Evolutionary conservation across 2,113 vertebrate genomes (phyloP), one percentile per base, ranked within the genome.

Genomic region (Gobio gobio): DNA sequence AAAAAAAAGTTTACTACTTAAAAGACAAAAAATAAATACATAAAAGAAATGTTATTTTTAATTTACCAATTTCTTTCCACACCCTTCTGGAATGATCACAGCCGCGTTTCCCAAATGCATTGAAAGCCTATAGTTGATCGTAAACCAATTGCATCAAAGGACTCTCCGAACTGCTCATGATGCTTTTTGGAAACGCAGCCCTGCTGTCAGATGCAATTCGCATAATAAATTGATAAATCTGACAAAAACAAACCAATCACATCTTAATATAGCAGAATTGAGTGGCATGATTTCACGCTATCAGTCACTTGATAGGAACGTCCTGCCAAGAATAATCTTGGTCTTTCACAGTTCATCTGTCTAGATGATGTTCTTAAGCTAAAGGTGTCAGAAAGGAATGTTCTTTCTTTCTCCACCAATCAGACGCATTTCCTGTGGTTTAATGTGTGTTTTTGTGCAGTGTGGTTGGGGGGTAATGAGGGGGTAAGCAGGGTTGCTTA

Each of bases 401-500:
- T 40, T 68, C 47, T 87, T 86, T 90, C 64, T 80, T 86, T 89
- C 80, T 84, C 79, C 4, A 2, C 22, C 33, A 54, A 47, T 49
- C 82, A 10, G 22, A 56, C 61, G 72, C 47, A 51, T 51, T 70
- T 74, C 78, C 26, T 0, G 45, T 70, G 13, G 58, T 82, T 85
- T 24, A 79, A 80, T 88, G 58, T 86, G 77, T 86, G 72, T 90
- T 92, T 89, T 88, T 43, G 72, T 43, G 40, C 78, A 88, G 22
- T 61, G n/a, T 61, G 56, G 72, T 82, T 83, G 77, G 59, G 33
- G 49, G 66, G 33, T 64, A 93, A 93, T 92, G 86, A 91, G 49
- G 90, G 92, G 90, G 85, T 89, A 89, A 91, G 88, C 9, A 83
- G 63, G 88, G 33, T 88, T 84, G 26, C 70, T 91, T 90, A 90